phyloP scores from a whole-genome alignment of 2,113 vertebrate species.

The Ursus arctos region DNA sequence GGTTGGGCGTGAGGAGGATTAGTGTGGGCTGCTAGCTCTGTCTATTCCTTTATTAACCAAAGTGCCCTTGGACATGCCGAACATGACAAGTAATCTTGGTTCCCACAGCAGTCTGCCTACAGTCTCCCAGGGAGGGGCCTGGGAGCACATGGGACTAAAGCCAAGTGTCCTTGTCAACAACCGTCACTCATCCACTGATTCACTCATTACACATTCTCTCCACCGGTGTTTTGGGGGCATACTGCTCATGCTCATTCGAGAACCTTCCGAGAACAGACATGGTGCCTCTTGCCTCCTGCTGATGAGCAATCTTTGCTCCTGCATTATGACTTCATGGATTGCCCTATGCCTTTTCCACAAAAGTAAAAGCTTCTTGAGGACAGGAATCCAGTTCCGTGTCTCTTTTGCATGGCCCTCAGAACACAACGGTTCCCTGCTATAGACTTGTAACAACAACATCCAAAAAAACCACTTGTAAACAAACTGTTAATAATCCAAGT shows the following conservation, averaged over 20 bases:
- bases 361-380: background rate
- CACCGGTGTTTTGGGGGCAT: background rate
- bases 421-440: background rate
- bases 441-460: background rate
- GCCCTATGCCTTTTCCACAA: background rate
- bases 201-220: background rate
- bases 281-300: background rate
- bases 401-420: background rate
- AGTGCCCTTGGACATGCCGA: background rate
- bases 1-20: background rate
- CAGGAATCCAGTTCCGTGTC: background rate
- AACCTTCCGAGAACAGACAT: background rate
- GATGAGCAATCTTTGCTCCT: background rate
- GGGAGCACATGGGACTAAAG: background rate
- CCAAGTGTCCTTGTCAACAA: background rate
- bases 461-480: background rate
- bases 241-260: background rate
- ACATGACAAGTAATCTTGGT: background rate
- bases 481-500: background rate
- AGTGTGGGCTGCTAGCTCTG: background rate
- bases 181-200: background rate
- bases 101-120: background rate
- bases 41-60: conserved; percentile 20
- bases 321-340: background rate
- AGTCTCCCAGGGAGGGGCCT: background rate